phyloP scores from a whole-genome alignment of 1,140 invertebrate genomes.

The Hormaphis cornu region DNA sequence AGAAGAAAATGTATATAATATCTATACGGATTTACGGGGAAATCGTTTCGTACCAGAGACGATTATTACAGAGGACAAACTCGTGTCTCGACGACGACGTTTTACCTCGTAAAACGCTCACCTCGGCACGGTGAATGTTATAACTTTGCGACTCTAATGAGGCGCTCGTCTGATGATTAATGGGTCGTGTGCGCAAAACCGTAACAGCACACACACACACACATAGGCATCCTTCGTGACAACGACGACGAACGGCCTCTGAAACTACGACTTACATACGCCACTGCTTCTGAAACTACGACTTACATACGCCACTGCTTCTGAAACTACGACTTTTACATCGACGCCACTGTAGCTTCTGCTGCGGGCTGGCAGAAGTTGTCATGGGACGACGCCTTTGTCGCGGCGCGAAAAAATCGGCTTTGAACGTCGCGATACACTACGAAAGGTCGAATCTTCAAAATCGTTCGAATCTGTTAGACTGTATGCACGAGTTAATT shows the following conservation, averaged over 20 bases:
- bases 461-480: too few relatives aligned
- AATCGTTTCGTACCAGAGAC: neutral
- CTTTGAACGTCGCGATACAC: too few relatives aligned
- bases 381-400: neutral
- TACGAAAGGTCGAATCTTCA: too few relatives aligned
- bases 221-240: too few relatives aligned
- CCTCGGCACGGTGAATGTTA: neutral
- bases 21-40: neutral
- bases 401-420: neutral
- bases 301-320: too few relatives aligned
- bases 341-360: neutral
- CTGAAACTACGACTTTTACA: neutral
- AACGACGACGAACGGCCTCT: too few relatives aligned
- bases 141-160: constrained; percentile 22
- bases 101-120: neutral
- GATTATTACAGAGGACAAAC: neutral
- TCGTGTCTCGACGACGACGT: neutral
- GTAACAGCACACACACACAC: too few relatives aligned
- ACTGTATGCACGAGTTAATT: too few relatives aligned
- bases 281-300: too few relatives aligned
- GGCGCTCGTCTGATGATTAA: constrained; percentile 6
- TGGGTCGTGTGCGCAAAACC: neutral
- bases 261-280: too few relatives aligned
- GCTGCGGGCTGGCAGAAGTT: too few relatives aligned
- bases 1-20: too few relatives aligned